These are phyloP conservation scores for Resseliella maxima DNA, from an alignment of 2,888 invertebrate species.

Conservation along the genomic window DNA sequence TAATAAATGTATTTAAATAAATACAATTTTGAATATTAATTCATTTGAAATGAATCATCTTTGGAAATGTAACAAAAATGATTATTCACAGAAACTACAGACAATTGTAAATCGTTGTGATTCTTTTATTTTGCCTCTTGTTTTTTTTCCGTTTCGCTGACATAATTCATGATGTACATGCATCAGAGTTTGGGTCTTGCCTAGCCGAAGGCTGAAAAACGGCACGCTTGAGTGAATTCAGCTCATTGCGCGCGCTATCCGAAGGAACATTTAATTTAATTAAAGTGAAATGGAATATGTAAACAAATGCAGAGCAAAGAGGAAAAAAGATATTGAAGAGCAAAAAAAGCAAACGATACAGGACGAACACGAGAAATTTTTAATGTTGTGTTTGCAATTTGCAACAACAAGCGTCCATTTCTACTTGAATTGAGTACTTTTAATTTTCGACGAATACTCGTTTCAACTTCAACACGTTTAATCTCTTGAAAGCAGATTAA, in stretches of 20 bases:
- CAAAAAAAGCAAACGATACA: too few species aligned
- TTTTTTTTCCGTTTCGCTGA: conserved; percentile 1
- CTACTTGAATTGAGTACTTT: neutral
- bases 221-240: too few species aligned
- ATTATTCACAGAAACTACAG: conserved; percentile 29
- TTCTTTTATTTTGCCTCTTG: neutral
- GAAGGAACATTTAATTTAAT: neutral
- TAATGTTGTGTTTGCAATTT: conserved; percentile 12
- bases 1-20: conserved; percentile 12
- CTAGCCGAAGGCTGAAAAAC: too few species aligned
- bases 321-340: neutral
- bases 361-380: neutral
- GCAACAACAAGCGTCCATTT: neutral
- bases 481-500: conserved; percentile 43
- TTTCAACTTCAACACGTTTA: conserved; percentile 39
- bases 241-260: neutral
- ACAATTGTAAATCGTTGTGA: too few species aligned
- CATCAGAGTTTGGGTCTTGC: too few species aligned
- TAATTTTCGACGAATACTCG: neutral
- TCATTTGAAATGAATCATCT: neutral
- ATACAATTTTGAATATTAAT: conserved; percentile 4
- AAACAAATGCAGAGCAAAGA: neutral
- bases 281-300: conserved; percentile 19
- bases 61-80: neutral
- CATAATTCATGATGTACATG: neutral